Evolutionary conservation across 2,888 invertebrate species (phyloP).

Genomic region (Pandemis cinnamomeana): DNA sequence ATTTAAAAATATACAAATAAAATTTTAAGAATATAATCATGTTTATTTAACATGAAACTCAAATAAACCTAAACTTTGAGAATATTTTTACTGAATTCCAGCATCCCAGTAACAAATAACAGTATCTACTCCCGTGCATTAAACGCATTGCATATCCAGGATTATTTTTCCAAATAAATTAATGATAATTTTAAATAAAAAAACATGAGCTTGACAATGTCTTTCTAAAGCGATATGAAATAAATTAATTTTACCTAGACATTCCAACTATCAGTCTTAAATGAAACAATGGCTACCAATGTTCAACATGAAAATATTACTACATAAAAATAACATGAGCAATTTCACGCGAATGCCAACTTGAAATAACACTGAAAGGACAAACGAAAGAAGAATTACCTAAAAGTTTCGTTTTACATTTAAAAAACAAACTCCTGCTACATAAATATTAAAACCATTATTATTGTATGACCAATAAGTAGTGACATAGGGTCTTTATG

Average conservation of each 20-base stretch:
- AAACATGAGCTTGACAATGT: not conserved
- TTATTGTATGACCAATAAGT: not conserved
- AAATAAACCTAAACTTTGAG: not conserved
- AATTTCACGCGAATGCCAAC: slow-evolving; percentile 41
- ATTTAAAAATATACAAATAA: slow-evolving; percentile 12
- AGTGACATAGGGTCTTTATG: not conserved
- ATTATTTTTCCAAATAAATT: not conserved
- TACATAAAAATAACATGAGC: slow-evolving; percentile 52
- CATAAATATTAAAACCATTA: not conserved
- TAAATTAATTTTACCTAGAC: slow-evolving; percentile 48
- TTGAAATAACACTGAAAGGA: slow-evolving; percentile 25
- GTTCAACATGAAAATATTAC: slow-evolving; percentile 30
- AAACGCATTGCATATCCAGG: not conserved
- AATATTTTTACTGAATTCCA: not conserved
- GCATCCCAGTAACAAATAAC: not conserved
- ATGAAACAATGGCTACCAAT: slow-evolving; percentile 59
- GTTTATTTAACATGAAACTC: not conserved
- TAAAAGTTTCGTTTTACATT: slow-evolving; percentile 1
- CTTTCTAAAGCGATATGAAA: slow-evolving; percentile 34
- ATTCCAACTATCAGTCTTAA: slow-evolving; percentile 74
- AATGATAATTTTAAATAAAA: not conserved
- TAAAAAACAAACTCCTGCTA: not conserved
- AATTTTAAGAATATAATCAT: slow-evolving; percentile 10
- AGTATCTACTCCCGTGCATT: not conserved
- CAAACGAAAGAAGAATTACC: slow-evolving; percentile 6